Conservation (phyloP, 1,140 invertebrate species). For the Octopus bimaculoides region DNA sequence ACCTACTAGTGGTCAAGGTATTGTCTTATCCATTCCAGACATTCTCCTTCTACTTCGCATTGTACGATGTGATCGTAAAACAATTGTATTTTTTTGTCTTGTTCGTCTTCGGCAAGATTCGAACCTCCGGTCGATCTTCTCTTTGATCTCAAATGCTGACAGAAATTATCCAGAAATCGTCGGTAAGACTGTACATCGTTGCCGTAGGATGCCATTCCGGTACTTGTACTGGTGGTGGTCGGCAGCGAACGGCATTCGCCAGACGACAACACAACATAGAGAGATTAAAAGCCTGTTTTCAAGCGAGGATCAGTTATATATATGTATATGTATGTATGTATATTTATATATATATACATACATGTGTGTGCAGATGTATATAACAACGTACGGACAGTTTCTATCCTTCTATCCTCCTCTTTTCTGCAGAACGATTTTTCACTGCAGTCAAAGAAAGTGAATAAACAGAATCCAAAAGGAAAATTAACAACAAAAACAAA, state of each 20-base stretch:
- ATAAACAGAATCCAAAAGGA: too few species aligned
- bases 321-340: too few species aligned
- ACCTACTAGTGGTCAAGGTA: constrained; percentile 61
- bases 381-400: too few species aligned
- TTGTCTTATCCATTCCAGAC: constrained; percentile 73
- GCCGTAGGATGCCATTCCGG: constrained; percentile 31
- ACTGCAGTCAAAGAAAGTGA: too few species aligned
- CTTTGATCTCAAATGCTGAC: constrained; percentile 26
- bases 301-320: too few species aligned
- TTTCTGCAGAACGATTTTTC: too few species aligned
- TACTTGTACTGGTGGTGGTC: neutral
- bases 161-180: constrained; percentile 39
- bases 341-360: too few species aligned
- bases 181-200: constrained; percentile 33
- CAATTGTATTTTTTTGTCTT: constrained; percentile 73
- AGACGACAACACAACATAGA: neutral
- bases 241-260: neutral
- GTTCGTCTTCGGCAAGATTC: constrained; percentile 52
- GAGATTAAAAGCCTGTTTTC: neutral
- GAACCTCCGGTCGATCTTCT: neutral
- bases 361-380: too few species aligned
- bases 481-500: too few species aligned
- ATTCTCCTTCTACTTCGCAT: constrained; percentile 71
- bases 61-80: constrained; percentile 68
- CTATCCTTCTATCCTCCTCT: too few species aligned